These are phyloP conservation scores for Todus mexicanus DNA, from an alignment of 2,797 vertebrate genomes.

Conservation along the genomic window DNA sequence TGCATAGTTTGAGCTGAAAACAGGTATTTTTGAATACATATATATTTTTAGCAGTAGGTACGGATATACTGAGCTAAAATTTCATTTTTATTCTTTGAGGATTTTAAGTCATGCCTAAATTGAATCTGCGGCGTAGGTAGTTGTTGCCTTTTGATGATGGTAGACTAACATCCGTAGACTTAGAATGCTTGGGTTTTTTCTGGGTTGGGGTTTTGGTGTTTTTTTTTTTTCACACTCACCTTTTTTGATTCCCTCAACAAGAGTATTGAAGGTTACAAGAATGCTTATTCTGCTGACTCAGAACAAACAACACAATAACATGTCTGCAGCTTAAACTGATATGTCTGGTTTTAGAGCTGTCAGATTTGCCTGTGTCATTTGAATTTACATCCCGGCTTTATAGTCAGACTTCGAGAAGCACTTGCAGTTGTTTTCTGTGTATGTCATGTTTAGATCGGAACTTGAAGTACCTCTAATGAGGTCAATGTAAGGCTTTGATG, in stretches of 20 bases:
- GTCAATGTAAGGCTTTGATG: background rate
- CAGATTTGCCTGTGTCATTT: background rate
- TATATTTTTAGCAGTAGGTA: background rate
- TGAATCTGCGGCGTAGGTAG: background rate
- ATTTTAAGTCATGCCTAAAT: background rate
- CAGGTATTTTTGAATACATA: background rate
- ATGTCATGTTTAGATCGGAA: background rate
- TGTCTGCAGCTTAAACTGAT: background rate
- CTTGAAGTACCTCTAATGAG: background rate
- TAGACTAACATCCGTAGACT: background rate
- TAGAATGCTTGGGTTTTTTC: background rate
- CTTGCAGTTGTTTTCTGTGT: background rate
- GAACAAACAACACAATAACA: background rate
- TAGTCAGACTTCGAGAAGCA: background rate
- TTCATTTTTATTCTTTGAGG: background rate
- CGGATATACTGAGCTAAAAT: background rate
- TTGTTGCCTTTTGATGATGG: background rate
- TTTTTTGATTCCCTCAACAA: background rate
- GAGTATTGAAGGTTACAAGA: constrained; percentile 12
- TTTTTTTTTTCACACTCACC: background rate
- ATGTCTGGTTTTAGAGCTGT: background rate
- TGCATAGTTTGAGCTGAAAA: background rate
- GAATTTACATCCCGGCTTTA: background rate
- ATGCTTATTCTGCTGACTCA: constrained; percentile 11
- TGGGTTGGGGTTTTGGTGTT: background rate